Evolutionary conservation across 2,113 vertebrate species (phyloP).

Genomic region (Pseudopodoces humilis): DNA sequence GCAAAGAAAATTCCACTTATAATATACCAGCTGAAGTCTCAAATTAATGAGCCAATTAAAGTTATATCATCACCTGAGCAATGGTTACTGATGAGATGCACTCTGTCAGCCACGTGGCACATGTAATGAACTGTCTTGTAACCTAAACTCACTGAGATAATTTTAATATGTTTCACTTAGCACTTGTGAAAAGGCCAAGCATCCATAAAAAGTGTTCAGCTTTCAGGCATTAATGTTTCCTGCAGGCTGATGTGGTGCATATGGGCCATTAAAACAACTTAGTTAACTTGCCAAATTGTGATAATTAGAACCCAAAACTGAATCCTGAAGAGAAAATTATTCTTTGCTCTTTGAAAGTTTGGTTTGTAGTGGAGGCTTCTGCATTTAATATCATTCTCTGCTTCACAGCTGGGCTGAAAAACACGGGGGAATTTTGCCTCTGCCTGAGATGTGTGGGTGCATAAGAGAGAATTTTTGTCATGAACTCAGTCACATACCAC

Average conservation of each 20-base stretch:
- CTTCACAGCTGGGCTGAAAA: background rate
- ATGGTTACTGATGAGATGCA: background rate
- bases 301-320: background rate
- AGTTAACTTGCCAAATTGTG: background rate
- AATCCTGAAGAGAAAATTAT: background rate
- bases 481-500: background rate
- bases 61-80: background rate
- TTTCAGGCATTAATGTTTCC: background rate
- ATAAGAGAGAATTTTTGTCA: background rate
- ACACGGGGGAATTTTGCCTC: background rate
- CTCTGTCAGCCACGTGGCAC: background rate
- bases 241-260: background rate
- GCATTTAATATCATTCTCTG: background rate
- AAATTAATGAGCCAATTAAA: slow-evolving; percentile 13
- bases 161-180: background rate
- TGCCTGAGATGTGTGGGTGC: background rate
- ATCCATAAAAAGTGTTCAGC: background rate
- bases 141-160: background rate
- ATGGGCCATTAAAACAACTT: background rate
- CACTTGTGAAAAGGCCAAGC: background rate
- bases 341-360: background rate
- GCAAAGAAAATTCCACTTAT: background rate
- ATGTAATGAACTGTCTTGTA: background rate
- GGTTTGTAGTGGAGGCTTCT: background rate
- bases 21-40: background rate